Evolutionary conservation across 2,888 invertebrate species (phyloP).

Genomic region (Melanargia galathea): DNA sequence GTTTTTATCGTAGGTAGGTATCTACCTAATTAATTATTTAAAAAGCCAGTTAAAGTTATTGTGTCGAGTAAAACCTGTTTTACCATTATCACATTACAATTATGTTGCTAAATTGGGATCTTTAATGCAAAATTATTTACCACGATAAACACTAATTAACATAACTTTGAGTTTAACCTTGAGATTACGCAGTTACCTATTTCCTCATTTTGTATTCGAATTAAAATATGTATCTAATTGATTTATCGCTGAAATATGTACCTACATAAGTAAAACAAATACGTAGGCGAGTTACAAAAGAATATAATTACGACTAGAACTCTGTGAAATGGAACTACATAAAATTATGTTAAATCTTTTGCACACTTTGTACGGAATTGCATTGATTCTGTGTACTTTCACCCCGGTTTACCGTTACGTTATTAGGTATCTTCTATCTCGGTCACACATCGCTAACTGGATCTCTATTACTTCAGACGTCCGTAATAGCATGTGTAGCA

Average conservation of each 20-base stretch:
- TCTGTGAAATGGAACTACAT: too few relatives aligned
- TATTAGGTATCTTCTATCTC: constrained; percentile 54
- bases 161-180: constrained; percentile 24
- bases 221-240: constrained; percentile 4
- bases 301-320: not conserved
- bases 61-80: constrained; percentile 6
- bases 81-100: not conserved
- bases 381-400: constrained; percentile 63
- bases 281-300: not conserved
- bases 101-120: constrained; percentile 1
- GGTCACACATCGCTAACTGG: constrained; percentile 49
- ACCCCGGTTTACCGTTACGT: constrained; percentile 69
- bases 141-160: constrained; percentile 21
- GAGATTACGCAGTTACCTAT: constrained; percentile 13
- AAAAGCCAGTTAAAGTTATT: not conserved
- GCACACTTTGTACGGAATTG: constrained; percentile 43
- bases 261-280: not conserved
- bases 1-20: not conserved
- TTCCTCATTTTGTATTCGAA: constrained; percentile 25
- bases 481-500: too few relatives aligned
- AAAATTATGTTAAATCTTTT: constrained; percentile 25
- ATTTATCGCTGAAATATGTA: constrained; percentile 5
- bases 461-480: constrained; percentile 58
- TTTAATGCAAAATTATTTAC: constrained; percentile 15
- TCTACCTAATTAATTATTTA: not conserved